Evolutionary conservation across 2,797 vertebrate genomes (phyloP).

Genomic region (Gymnodraco acuticeps): DNA sequence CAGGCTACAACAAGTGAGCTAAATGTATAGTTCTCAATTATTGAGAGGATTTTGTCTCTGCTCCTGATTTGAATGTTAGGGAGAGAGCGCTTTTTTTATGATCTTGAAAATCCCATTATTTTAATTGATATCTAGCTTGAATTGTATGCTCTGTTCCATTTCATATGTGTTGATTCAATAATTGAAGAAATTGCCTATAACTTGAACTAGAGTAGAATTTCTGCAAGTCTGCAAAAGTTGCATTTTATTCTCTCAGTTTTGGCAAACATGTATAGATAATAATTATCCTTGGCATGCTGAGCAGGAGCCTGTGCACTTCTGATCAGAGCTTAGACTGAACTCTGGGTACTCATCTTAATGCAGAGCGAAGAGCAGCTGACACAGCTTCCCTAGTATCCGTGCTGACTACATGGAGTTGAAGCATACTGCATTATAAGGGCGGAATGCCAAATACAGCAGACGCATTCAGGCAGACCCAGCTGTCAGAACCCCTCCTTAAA

Average conservation of each 20-base stretch:
- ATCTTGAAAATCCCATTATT: not conserved
- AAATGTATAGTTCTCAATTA: slow-evolving; percentile 28
- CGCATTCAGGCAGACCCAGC: slow-evolving; percentile 50
- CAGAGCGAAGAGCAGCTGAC: slow-evolving; percentile 64
- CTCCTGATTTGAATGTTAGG: not conserved
- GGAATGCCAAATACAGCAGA: slow-evolving; percentile 61
- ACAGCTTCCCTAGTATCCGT: slow-evolving; percentile 50
- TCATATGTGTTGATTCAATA: not conserved
- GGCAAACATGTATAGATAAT: slow-evolving; percentile 8
- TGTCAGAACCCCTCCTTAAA: slow-evolving; percentile 51
- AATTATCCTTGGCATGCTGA: slow-evolving; percentile 2
- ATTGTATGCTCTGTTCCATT: not conserved
- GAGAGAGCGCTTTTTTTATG: slow-evolving; percentile 2
- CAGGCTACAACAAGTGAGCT: slow-evolving; percentile 13
- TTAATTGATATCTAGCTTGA: not conserved
- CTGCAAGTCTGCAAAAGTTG: not conserved
- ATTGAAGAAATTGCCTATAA: slow-evolving; percentile 5
- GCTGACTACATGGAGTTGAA: slow-evolving; percentile 52
- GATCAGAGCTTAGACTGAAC: slow-evolving; percentile 47
- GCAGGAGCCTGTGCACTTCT: slow-evolving; percentile 10
- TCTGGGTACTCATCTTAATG: slow-evolving; percentile 54
- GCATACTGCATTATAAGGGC: slow-evolving; percentile 66
- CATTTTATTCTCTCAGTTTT: not conserved
- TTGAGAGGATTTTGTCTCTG: slow-evolving; percentile 20
- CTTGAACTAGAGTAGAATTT: not conserved